phyloP scores from a whole-genome alignment of 1,140 invertebrate species.

The Melipona quadrifasciata region DNA sequence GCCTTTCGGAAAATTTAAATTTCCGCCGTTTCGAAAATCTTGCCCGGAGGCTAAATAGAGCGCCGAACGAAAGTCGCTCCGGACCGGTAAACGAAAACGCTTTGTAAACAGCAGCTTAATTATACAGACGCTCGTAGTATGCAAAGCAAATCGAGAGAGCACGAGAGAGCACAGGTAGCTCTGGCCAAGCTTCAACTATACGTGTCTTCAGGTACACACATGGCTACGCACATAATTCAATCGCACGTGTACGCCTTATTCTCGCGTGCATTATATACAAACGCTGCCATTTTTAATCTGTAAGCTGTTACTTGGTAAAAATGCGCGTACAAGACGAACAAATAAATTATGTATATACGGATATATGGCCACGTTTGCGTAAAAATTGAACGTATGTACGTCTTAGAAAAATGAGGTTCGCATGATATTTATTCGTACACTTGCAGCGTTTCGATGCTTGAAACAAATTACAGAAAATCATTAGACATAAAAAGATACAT shows the following conservation, averaged over 20 bases:
- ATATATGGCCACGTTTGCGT: no score
- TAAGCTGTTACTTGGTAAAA: not conserved
- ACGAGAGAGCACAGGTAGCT: not conserved
- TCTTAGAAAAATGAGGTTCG: no score
- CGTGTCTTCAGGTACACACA: not conserved
- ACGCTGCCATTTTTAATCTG: not conserved
- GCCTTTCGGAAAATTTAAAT: not conserved
- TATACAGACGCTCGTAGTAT: conserved; percentile 6
- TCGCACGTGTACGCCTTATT: no score
- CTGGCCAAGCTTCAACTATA: not conserved
- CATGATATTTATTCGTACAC: no score
- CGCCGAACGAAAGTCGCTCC: conserved; percentile 2
- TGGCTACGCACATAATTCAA: not conserved
- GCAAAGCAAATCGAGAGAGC: conserved; percentile 18
- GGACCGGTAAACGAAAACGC: not conserved
- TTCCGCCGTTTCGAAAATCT: not conserved
- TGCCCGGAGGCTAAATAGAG: not conserved
- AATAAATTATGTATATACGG: not conserved
- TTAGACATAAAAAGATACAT: no score
- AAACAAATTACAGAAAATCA: no score
- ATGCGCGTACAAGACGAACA: not conserved
- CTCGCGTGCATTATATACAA: no score
- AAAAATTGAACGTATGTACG: no score
- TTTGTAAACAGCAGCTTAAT: conserved; percentile 17
- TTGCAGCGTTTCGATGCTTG: no score